Base-by-base conservation (phyloP, 1,140 invertebrate species). In the Gryllus bimaculatus region DNA sequence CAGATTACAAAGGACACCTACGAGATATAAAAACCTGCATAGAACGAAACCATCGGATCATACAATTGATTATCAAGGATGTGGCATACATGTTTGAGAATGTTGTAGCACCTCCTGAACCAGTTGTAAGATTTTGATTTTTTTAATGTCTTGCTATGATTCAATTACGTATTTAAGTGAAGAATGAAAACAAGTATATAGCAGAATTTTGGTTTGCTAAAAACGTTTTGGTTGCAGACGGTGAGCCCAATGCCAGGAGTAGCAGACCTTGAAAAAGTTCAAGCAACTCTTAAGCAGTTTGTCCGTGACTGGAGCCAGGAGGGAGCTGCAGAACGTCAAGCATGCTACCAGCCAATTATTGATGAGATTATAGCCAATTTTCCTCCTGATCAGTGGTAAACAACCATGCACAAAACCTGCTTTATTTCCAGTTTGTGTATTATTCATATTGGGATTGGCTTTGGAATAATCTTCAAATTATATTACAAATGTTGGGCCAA, bases 291-390 rank as follows among this genome's bases (percentile, higher is more conserved):
- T 80, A 98, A 98, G 85, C 96, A 99, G 84, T 91, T 99, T 84
- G 94, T 96, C 8, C 87, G 98, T 39, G 98, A 99, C 86, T 99
- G 98, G 98, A 96, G 95, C 83, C 85, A 87, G 0, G 91, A 93
- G 79, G 98, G 98, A 0, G 89, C 89, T 7, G 85, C 88, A 6
- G 98, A 99, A 86, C 87, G 98, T 75, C 87, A 90, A 47, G 90
- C 94, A 26, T 98, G 96, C 85, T 99, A 99, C 86, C 89, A 92
- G 80, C 96, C 96, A 8, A 96, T 99, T 73, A 90, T 99, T 20
- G 89, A 94, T 77, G 95, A 95, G 86, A 91, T 99, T 76, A 87
- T 92, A 76, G 83, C 87, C 73, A 87, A 91, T 80, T 99, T 93
- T 86, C 93, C 95, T 73, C 81, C 86, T 8, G 88, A 90, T 47